Evolutionary conservation across 2,888 invertebrate species (phyloP).

Genomic region (Drosophila basisetae): DNA sequence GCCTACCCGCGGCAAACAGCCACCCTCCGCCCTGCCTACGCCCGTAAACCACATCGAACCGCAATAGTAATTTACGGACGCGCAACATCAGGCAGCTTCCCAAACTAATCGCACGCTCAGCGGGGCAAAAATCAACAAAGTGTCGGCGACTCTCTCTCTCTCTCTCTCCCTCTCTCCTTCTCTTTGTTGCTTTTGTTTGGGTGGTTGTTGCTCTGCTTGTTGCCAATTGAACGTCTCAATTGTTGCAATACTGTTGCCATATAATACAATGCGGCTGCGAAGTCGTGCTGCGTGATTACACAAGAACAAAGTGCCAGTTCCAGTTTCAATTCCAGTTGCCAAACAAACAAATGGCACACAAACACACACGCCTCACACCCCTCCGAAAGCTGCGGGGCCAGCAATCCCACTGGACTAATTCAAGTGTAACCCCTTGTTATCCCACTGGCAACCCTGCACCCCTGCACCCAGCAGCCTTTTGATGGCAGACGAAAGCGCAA

Average conservation of each 20-base stretch:
- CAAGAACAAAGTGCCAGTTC: constrained; percentile 54
- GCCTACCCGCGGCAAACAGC: neutral
- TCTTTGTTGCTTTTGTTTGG: constrained; percentile 20
- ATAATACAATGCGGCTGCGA: constrained; percentile 38
- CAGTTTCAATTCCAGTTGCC: constrained; percentile 22
- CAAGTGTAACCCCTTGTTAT: constrained; percentile 75
- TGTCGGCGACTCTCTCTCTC: constrained; percentile 48
- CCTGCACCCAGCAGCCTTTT: constrained; percentile 1
- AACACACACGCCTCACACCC: constrained; percentile 14
- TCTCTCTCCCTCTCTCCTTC: constrained; percentile 16
- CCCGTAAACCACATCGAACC: constrained; percentile 68
- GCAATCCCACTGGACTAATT: constrained; percentile 85
- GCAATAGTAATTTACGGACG: constrained; percentile 82
- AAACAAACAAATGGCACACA: constrained; percentile 63
- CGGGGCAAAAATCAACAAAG: constrained; percentile 45
- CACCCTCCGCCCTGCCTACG: constrained; percentile 11
- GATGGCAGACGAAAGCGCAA: constrained; percentile 50
- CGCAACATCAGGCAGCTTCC: constrained; percentile 78
- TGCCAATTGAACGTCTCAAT: constrained; percentile 79
- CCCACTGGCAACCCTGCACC: constrained; percentile 35
- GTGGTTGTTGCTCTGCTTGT: constrained; percentile 46
- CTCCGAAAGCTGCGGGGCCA: constrained; percentile 2
- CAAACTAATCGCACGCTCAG: constrained; percentile 77
- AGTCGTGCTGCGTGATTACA: constrained; percentile 75
- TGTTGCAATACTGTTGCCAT: constrained; percentile 46